Base-by-base conservation (phyloP, 2,797 vertebrate species). In the Erpetoichthys calabaricus region DNA sequence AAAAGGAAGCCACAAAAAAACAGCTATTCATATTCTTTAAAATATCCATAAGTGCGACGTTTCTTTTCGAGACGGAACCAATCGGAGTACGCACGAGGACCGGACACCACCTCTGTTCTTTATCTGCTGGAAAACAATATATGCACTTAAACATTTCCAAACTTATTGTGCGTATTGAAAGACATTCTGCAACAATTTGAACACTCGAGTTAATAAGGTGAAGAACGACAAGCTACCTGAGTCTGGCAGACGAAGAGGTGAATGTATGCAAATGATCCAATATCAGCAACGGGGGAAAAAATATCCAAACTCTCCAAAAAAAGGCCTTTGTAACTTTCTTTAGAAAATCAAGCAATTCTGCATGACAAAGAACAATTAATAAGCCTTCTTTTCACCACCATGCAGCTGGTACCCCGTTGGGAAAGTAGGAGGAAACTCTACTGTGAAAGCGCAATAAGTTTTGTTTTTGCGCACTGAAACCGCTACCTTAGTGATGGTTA, bases 291-390 rank as follows among this genome's bases (percentile, higher is more conserved):
- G 68, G 57, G 72, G 67, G 68, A 68, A 74, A 72, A 75, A 73
- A 68, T 68, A 73, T 72, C 60, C 68, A 68, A 63, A 66, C 68
- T 72, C 78, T 84, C 74, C 77, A 80, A 80, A 79, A 54, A 25
- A 76, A 65, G 67, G 70, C 75, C 78, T 84, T 84, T 83, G 80
- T 83, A 75, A 76, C 72, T 73, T 75, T 73, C 84, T 77, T 87
- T 86, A 89, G 86, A 91, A 89, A 88, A 79, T 63, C 74, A 77
- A 68, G 72, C 78, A 85, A 83, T 85, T 97, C 92, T 86, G 88
- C 90, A 91, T 92, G 83, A 97, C 91, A 98, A 97, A 94, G 82
- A 84, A 86, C 86, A 95, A 97, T 98, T 94, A 88, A 82, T 80
- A 92, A 88, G 86, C 82, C 84, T 73, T 80, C 89, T 80, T 91